A percentile compares a stretch with the other conserved stretches of the same genome.
Conservation (phyloP, 2,888 invertebrate genomes). For the Monopis laevigella region DNA sequence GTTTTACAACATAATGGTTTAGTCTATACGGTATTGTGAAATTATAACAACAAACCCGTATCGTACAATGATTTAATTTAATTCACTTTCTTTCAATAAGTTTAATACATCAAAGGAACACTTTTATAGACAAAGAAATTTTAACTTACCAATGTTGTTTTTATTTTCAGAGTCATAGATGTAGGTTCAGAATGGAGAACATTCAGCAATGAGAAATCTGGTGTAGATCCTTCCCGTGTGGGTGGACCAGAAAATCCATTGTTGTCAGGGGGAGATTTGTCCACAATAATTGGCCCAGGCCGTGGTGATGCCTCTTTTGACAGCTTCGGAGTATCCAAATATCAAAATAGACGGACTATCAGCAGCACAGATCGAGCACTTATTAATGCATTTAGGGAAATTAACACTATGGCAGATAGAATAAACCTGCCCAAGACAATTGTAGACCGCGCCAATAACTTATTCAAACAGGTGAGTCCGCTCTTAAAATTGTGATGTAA, state of each 20-base stretch:
- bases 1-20: too few relatives aligned
- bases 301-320: constrained; percentile 87
- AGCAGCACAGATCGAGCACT: constrained; percentile 95
- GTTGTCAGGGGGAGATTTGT: constrained; percentile 93
- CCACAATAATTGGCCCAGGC: constrained; percentile 90
- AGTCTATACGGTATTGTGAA: too few relatives aligned
- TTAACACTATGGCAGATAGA: constrained; percentile 97
- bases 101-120: neutral
- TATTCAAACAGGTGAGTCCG: constrained; percentile 93
- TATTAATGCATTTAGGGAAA: constrained; percentile 96
- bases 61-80: neutral
- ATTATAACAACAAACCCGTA: too few relatives aligned
- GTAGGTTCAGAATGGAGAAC: constrained; percentile 99
- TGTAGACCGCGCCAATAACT: constrained; percentile 93
- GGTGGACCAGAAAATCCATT: constrained; percentile 99
- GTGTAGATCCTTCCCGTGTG: constrained; percentile 98
- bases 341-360: constrained; percentile 71
- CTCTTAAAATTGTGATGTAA: constrained; percentile 3
- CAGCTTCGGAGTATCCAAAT: constrained; percentile 82
- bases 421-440: constrained; percentile 97
- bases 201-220: constrained; percentile 97
- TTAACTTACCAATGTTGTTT: too few relatives aligned
- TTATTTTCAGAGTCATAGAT: constrained; percentile 86
- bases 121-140: too few relatives aligned
- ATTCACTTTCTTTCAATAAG: neutral